phyloP scores from a whole-genome alignment of 1,140 invertebrate species.

The Dinothrombium tinctorium region DNA sequence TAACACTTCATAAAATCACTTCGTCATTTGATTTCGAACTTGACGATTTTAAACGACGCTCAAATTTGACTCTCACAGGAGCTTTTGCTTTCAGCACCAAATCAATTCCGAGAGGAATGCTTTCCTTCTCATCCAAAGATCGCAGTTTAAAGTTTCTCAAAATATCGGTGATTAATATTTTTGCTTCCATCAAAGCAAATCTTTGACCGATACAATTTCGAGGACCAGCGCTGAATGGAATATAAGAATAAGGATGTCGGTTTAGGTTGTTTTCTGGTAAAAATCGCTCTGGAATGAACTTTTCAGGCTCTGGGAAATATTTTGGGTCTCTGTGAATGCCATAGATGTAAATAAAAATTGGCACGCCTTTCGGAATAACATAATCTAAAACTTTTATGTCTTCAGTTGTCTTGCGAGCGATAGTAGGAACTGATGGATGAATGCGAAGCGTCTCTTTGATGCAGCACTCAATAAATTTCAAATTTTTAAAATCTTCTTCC shows the following conservation, averaged over 20 bases:
- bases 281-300: constrained; percentile 29
- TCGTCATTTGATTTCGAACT: too few relatives aligned
- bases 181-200: constrained; percentile 32
- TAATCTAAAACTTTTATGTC: constrained; percentile 8
- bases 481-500: constrained; percentile 15
- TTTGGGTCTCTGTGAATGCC: constrained; percentile 22
- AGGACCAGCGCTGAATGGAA: constrained; percentile 25
- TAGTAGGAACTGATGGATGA: constrained; percentile 36
- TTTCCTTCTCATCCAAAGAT: too few relatives aligned
- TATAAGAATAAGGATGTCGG: constrained; percentile 20
- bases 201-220: constrained; percentile 27
- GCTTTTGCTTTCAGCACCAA: too few relatives aligned
- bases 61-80: too few relatives aligned
- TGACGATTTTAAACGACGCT: too few relatives aligned
- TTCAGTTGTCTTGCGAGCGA: constrained; percentile 15
- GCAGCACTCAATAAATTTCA: constrained; percentile 25
- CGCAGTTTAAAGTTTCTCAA: constrained; percentile 21
- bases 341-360: constrained; percentile 20
- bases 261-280: constrained; percentile 24
- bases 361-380: constrained; percentile 22
- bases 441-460: constrained; percentile 21
- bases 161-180: constrained; percentile 26
- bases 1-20: too few relatives aligned
- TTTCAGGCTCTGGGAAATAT: constrained; percentile 21
- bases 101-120: too few relatives aligned